Base-by-base conservation (phyloP, 1,140 invertebrate genomes). In the Drosophila dunni region DNA sequence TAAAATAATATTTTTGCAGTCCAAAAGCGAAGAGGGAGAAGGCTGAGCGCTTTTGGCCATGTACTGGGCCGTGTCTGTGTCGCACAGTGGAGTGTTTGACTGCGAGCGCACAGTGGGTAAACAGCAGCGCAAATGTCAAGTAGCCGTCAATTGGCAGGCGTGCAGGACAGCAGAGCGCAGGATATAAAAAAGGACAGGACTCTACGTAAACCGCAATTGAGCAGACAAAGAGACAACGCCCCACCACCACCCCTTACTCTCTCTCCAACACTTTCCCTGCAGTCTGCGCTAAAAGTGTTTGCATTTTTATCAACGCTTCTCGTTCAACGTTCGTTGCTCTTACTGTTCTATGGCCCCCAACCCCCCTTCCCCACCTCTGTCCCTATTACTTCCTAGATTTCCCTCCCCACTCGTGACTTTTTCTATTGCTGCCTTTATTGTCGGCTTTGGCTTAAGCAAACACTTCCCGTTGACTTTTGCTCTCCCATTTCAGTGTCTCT, bases 81-180 rank as follows among this genome's bases (percentile, higher is more conserved):
- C 34, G 11, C 11, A 38, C 53, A 33, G 44, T 44, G 15, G 44
- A 42, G 58, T 46, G 63, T 73, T 66, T 67, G 54, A 34, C 44
- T 61, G 57, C 50, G 64, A 75, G 78, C 70, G 78, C 42, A 50
- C 50, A 56, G 62, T 88, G 83, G 78, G 83, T 60, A 89, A 88
- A 88, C 83, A 86, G 69, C 64, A 53, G 58, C 48, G 68, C 75
- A 88, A 89, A 88, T 88, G 84, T 88, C 83, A 88, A 88, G 83
- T 89, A 89, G 84, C 79, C 84, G 83, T 89, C 83, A 88, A 88
- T 88, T 89, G 84, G 85, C 83, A 75, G 75, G 34, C 33, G 50
- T 40, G 38, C 64, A 60, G 48, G 56, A 73, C 51, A 36, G 34
- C 15, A 20, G 13, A 60, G 48, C 33, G 17, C 24, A 15, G 45